Evolutionary conservation across 2,797 vertebrate species (phyloP).

Genomic region (Peromyscus melanophrys): DNA sequence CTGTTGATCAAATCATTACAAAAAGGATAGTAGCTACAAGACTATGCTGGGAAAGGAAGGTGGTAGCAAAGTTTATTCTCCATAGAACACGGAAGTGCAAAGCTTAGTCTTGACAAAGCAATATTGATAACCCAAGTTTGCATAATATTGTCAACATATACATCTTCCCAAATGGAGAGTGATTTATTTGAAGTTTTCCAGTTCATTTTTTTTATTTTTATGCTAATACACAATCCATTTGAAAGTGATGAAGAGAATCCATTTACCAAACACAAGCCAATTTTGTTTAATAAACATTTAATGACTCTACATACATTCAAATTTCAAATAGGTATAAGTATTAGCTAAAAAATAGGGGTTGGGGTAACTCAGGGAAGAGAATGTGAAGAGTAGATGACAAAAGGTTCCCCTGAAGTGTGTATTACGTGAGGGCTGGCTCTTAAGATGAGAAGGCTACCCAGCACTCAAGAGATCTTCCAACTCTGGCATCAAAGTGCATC

Average conservation of each 20-base stretch:
- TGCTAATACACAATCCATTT: background rate
- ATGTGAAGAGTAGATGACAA: background rate
- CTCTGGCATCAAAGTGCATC: conserved; percentile 31
- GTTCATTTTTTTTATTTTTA: background rate
- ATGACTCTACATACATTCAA: background rate
- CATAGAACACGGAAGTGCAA: background rate
- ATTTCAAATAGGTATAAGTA: background rate
- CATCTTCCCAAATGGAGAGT: background rate
- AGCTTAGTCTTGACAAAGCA: background rate
- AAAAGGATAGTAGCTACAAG: background rate
- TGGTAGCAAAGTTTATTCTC: background rate
- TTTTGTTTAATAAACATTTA: conserved; percentile 7
- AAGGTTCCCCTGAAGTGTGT: background rate
- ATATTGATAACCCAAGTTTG: background rate
- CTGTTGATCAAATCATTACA: background rate
- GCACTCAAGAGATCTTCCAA: background rate
- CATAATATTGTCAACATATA: background rate
- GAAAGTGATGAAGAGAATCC: background rate
- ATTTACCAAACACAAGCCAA: background rate
- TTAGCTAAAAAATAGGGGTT: background rate
- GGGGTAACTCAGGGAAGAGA: background rate
- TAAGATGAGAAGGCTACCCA: background rate
- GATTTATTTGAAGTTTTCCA: background rate
- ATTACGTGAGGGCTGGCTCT: background rate
- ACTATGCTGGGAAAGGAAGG: background rate